A percentile compares a stretch with the other conserved stretches of the same genome.
Conservation (phyloP, 2,888 invertebrate genomes). For the Idaea aversata region DNA sequence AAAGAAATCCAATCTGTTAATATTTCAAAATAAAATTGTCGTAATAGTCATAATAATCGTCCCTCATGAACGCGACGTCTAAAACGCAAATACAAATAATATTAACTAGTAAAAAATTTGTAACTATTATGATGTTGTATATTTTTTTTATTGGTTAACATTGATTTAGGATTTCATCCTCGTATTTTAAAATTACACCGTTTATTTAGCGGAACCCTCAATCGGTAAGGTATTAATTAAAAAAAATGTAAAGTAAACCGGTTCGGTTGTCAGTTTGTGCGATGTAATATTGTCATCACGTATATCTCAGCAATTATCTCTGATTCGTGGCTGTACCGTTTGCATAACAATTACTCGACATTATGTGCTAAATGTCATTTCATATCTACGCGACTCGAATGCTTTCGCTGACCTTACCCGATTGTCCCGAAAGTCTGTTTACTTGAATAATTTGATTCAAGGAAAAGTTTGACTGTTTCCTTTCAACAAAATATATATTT, state of each 20-base stretch:
- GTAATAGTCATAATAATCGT: no score
- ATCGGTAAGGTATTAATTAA: neutral
- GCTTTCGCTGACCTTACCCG: slow-evolving; percentile 24
- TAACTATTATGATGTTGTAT: no score
- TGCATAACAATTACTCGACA: slow-evolving; percentile 48
- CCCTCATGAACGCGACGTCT: no score
- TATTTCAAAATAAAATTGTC: no score
- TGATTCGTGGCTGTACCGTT: slow-evolving; percentile 40
- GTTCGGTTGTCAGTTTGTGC: neutral
- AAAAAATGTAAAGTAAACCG: neutral
- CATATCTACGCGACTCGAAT: slow-evolving; percentile 42
- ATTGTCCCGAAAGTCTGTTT: slow-evolving; percentile 4
- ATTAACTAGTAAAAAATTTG: no score
- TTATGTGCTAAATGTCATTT: slow-evolving; percentile 52
- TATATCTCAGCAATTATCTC: slow-evolving; percentile 26
- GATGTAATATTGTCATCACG: slow-evolving; percentile 25
- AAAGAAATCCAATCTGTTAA: no score
- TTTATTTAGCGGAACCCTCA: neutral
- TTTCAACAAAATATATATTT: neutral
- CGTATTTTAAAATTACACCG: no score
- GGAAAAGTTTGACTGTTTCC: neutral
- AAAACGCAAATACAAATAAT: no score
- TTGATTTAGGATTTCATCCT: no score
- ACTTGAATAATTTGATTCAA: slow-evolving; percentile 1
- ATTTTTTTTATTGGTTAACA: no score